Evolutionary conservation across 2,888 invertebrate genomes (phyloP).

Genomic region (Calephelis perditalis): DNA sequence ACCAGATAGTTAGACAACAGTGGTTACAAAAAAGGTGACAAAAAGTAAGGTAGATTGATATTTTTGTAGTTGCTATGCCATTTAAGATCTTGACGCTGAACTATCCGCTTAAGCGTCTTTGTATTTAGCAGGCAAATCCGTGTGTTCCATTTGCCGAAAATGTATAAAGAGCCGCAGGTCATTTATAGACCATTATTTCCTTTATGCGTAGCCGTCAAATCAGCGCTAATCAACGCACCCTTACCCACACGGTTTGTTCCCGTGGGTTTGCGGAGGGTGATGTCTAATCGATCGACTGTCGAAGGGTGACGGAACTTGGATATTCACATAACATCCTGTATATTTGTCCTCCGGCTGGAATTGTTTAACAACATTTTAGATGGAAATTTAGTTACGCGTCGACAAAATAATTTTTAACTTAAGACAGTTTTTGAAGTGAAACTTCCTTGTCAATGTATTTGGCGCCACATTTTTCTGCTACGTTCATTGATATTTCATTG

Average conservation of each 20-base stretch:
- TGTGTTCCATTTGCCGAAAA: constrained; percentile 3
- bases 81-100: neutral
- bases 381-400: no score
- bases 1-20: no score
- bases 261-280: constrained; percentile 20
- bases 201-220: constrained; percentile 26
- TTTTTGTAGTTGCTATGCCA: no score
- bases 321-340: constrained; percentile 3
- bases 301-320: neutral
- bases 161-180: constrained; percentile 9
- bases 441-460: no score
- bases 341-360: neutral
- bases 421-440: no score
- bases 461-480: no score
- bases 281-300: constrained; percentile 21
- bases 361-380: neutral
- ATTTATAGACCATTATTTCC: constrained; percentile 11
- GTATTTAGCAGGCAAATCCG: constrained; percentile 3
- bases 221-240: constrained; percentile 29
- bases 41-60: no score
- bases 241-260: constrained; percentile 22
- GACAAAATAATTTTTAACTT: no score
- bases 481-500: no score
- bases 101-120: neutral
- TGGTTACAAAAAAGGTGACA: no score